A percentile compares a stretch with the other conserved stretches of the same genome.
These are phyloP conservation scores for Pluvianellus socialis DNA, from an alignment of 2,113 vertebrate genomes.

Conservation along the genomic window DNA sequence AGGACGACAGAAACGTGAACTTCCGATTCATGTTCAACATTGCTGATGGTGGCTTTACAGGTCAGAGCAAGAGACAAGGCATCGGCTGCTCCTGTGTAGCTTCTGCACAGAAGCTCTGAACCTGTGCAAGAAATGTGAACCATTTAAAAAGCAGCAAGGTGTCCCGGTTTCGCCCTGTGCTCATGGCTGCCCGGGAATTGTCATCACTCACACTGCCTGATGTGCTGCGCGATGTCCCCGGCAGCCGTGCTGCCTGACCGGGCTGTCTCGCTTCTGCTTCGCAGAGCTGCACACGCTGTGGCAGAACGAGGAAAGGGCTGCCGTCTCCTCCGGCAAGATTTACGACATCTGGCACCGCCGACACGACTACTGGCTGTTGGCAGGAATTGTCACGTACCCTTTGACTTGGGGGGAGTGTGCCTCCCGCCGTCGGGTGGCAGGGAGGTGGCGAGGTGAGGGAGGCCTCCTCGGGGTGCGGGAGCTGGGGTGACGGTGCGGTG, in stretches of 20 bases:
- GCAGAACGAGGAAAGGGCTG: conserved; percentile 95
- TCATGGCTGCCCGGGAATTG: accelerated
- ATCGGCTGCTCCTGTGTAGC: not conserved
- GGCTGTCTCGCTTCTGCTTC: not conserved
- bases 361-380: conserved; percentile 97
- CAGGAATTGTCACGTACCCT: conserved; percentile 98
- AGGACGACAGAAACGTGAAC: conserved; percentile 84
- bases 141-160: not conserved
- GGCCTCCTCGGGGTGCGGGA: accelerated
- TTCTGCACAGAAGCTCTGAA: not conserved
- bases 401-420: not conserved
- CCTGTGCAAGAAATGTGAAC: not conserved
- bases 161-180: accelerated
- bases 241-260: not conserved
- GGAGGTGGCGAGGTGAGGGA: not conserved
- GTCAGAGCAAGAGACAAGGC: conserved; percentile 41
- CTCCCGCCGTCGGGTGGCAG: accelerated
- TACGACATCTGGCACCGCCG: conserved; percentile 98
- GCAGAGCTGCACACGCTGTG: conserved; percentile 96
- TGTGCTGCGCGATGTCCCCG: accelerated
- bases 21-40: conserved; percentile 99
- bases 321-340: conserved; percentile 93
- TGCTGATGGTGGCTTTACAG: conserved; percentile 95
- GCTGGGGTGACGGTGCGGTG: accelerated
- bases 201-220: accelerated